Evolutionary conservation across 2,113 vertebrate species (phyloP).

Genomic region (Hypomesus transpacificus): DNA sequence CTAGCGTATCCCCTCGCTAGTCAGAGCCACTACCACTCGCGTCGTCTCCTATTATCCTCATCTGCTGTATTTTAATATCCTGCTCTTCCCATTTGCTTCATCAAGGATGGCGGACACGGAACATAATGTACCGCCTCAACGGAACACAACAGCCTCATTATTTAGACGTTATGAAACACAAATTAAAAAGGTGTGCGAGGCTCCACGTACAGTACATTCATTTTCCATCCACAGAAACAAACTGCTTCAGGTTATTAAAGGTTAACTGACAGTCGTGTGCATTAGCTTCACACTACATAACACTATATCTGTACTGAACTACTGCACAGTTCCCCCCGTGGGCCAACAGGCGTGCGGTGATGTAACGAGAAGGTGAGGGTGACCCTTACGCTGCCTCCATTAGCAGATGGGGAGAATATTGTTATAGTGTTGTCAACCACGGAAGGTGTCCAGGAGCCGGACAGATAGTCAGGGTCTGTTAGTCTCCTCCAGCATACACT

Average conservation of each 20-base stretch:
- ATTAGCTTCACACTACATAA: no score
- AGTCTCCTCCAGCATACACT: no score
- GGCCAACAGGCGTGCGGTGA: not conserved
- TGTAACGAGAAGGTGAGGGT: not conserved
- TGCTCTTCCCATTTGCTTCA: slow-evolving; percentile 41
- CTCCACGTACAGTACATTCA: no score
- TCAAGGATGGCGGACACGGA: slow-evolving; percentile 30
- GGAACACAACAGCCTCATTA: slow-evolving; percentile 7
- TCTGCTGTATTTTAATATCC: slow-evolving; percentile 43
- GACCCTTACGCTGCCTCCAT: not conserved
- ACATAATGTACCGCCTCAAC: slow-evolving; percentile 23
- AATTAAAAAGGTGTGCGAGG: not conserved
- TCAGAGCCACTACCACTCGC: slow-evolving; percentile 23
- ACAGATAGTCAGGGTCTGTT: no score
- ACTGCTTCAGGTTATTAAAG: no score
- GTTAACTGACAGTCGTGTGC: no score
- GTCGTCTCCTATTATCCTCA: slow-evolving; percentile 26
- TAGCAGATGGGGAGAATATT: not conserved
- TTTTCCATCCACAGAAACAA: no score
- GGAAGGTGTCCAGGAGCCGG: not conserved
- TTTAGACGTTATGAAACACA: not conserved
- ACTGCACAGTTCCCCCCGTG: no score
- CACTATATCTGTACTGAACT: no score
- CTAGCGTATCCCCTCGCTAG: slow-evolving; percentile 32
- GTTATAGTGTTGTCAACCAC: not conserved